Percentiles rank a stretch among this genome's conserved stretches.
Evolutionary conservation across 2,888 invertebrate species (phyloP).

Genomic region (Cantharis rustica): DNA sequence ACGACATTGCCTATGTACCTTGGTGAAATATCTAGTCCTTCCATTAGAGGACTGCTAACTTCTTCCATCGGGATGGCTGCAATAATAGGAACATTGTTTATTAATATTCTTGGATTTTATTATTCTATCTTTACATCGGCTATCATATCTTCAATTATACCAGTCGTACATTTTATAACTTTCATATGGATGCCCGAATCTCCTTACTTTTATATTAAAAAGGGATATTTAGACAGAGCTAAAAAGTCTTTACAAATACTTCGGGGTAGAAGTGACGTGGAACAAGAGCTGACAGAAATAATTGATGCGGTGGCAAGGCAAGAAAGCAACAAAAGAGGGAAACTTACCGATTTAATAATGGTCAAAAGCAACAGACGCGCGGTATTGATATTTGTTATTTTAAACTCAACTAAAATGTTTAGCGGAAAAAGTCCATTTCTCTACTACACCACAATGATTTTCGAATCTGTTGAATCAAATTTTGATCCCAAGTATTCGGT

Average conservation of each 20-base stretch:
- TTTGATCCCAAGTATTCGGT: constrained; percentile 62
- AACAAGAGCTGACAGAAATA: constrained; percentile 57
- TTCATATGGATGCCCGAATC: constrained; percentile 71
- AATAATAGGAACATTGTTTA: constrained; percentile 63
- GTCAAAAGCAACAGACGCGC: constrained; percentile 66
- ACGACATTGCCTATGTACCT: constrained; percentile 62
- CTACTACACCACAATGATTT: constrained; percentile 66
- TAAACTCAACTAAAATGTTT: constrained; percentile 66
- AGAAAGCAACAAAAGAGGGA: constrained; percentile 58
- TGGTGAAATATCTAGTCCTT: constrained; percentile 64
- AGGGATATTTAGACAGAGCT: constrained; percentile 56
- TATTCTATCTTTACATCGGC: constrained; percentile 62
- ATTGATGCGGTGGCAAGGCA: constrained; percentile 50
- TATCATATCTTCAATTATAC: constrained; percentile 62
- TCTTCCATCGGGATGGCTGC: constrained; percentile 64
- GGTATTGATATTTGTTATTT: constrained; percentile 62
- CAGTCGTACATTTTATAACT: constrained; percentile 61
- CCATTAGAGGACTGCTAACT: constrained; percentile 64
- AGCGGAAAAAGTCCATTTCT: constrained; percentile 64
- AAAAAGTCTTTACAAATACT: constrained; percentile 62
- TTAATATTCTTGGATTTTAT: constrained; percentile 65
- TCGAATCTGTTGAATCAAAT: constrained; percentile 56
- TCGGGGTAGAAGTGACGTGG: constrained; percentile 59
- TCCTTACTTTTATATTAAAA: constrained; percentile 59
- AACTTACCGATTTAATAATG: constrained; percentile 59